Conservation (phyloP, 2,888 invertebrate species). For the Scotopteryx bipunctaria region DNA sequence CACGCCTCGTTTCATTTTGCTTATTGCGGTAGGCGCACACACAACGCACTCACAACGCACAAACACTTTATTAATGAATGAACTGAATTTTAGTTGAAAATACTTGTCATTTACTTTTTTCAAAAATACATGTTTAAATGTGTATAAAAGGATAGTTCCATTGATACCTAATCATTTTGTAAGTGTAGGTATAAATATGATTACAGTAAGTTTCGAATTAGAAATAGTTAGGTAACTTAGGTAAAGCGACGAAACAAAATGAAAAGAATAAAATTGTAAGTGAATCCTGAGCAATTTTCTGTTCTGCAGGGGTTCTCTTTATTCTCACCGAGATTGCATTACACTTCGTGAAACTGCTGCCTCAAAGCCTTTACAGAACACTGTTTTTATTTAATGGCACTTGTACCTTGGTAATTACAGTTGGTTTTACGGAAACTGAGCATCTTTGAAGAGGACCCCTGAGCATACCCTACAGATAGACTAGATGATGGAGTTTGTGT, state of each 20-base stretch:
- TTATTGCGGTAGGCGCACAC: conserved; percentile 33
- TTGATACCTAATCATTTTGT: too few species aligned
- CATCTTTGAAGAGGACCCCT: conserved; percentile 30
- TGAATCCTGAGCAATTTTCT: conserved; percentile 12
- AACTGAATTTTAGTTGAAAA: too few species aligned
- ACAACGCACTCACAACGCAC: not conserved
- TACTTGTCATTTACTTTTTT: too few species aligned
- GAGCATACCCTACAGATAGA: conserved; percentile 11
- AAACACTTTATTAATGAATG: too few species aligned
- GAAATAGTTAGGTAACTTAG: not conserved
- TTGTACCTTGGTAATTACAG: conserved; percentile 65
- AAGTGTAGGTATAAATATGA: too few species aligned
- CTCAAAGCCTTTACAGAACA: conserved; percentile 59
- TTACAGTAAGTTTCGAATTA: too few species aligned
- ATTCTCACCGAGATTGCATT: conserved; percentile 68
- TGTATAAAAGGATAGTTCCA: too few species aligned
- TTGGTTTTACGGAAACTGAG: conserved; percentile 41
- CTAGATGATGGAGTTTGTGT: conserved; percentile 18
- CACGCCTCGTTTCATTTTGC: conserved; percentile 42
- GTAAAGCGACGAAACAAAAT: not conserved
- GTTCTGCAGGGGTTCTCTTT: not conserved
- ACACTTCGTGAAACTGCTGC: conserved; percentile 63
- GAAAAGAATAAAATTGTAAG: conserved; percentile 3
- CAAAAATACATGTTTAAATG: too few species aligned
- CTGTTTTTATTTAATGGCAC: conserved; percentile 64